These are phyloP conservation scores for Eleutherodactylus coqui DNA, from an alignment of 2,797 vertebrate genomes.

Conservation along the genomic window DNA sequence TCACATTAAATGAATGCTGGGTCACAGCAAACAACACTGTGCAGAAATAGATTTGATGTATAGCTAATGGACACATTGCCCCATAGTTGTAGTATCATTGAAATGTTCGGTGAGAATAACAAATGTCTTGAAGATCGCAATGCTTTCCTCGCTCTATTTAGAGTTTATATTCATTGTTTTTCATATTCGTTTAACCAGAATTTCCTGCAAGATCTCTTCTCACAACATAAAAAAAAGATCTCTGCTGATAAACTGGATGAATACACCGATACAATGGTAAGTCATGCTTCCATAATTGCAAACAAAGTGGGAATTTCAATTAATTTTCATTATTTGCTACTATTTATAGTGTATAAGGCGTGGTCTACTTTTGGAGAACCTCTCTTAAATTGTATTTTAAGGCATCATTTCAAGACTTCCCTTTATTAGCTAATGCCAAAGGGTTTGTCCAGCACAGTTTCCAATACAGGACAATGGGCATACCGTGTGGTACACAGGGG, in stretches of 20 bases:
- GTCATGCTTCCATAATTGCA: background rate
- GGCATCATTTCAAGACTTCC: background rate
- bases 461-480: too few species aligned
- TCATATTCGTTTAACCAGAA: slow-evolving; percentile 72
- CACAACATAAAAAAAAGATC: slow-evolving; percentile 81
- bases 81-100: background rate
- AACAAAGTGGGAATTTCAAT: too few species aligned
- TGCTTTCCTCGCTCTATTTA: background rate
- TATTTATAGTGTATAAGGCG: background rate
- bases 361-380: background rate
- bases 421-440: too few species aligned
- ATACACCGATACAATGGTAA: slow-evolving; percentile 92
- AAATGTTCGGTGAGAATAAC: background rate
- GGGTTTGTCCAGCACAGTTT: too few species aligned
- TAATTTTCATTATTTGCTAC: too few species aligned
- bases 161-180: background rate
- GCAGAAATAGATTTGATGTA: too few species aligned
- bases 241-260: slow-evolving; percentile 86
- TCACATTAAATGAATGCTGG: background rate
- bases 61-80: too few species aligned
- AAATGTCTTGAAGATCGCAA: background rate
- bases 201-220: slow-evolving; percentile 90
- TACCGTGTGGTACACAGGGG: too few species aligned
- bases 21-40: background rate
- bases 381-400: background rate